Percentiles rank a stretch among this genome's conserved stretches.
phyloP scores from a whole-genome alignment of 2,113 vertebrate species.

The Phaethon lepturus region DNA sequence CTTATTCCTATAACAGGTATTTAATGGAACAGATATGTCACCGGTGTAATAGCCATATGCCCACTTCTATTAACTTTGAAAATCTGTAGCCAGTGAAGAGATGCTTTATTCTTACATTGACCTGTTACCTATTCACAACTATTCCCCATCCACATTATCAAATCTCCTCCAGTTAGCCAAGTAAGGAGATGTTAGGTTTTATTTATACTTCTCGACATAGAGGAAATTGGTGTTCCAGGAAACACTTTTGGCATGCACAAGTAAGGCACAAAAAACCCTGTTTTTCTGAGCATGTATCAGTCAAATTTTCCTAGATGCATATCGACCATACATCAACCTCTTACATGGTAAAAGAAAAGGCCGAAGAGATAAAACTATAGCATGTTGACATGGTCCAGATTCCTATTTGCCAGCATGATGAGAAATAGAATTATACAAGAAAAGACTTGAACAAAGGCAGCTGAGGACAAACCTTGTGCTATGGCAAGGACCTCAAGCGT shows the following conservation, averaged over 20 bases:
- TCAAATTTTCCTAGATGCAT: not conserved
- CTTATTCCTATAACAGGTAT: not conserved
- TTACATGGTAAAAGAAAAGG: not conserved
- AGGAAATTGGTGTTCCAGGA: not conserved
- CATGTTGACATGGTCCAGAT: not conserved
- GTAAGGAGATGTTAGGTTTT: not conserved
- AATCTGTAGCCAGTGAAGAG: not conserved
- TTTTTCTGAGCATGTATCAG: not conserved
- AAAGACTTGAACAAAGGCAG: not conserved
- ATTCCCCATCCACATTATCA: not conserved
- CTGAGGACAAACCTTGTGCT: not conserved
- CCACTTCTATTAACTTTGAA: not conserved
- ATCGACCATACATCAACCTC: not conserved
- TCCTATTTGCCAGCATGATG: not conserved
- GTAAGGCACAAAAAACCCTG: not conserved
- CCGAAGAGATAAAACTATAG: not conserved
- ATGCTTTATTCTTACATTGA: not conserved
- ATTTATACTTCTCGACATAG: not conserved
- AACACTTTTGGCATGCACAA: not conserved
- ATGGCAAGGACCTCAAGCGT: not conserved
- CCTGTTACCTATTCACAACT: not conserved
- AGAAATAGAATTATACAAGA: not conserved
- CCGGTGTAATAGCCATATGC: not conserved
- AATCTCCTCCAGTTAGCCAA: not conserved
- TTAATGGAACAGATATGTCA: not conserved